phyloP scores from a whole-genome alignment of 1,140 invertebrate species.

The Hylaeus anthracinus region DNA sequence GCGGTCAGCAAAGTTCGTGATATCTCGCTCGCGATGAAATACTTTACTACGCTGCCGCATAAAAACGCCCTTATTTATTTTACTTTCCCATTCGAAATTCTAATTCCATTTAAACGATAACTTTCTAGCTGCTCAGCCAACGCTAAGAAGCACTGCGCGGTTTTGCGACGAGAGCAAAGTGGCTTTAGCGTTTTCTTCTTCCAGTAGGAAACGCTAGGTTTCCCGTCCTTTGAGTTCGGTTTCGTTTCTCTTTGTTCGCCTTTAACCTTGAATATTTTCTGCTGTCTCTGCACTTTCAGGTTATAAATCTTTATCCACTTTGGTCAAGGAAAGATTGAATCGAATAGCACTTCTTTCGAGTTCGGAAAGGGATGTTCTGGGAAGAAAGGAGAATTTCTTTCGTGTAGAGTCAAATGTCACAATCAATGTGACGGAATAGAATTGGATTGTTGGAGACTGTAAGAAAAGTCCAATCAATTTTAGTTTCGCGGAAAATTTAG shows the following conservation, averaged over 20 bases:
- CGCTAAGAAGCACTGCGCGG: conserved; percentile 11
- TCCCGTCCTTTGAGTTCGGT: not conserved
- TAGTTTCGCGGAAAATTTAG: too few relatives aligned
- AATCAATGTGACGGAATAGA: too few relatives aligned
- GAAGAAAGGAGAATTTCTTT: not conserved
- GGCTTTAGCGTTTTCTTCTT: conserved; percentile 4
- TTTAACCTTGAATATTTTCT: conserved; percentile 8
- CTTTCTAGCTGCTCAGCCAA: not conserved
- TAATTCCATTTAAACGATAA: conserved; percentile 58
- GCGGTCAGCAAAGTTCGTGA: conserved; percentile 27
- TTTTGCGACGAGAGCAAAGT: not conserved
- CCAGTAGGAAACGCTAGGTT: not conserved
- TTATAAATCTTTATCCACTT: not conserved
- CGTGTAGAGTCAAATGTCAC: too few relatives aligned
- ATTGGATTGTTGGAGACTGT: too few relatives aligned
- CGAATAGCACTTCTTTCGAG: not conserved
- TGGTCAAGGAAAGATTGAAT: not conserved
- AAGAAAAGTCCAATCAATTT: too few relatives aligned
- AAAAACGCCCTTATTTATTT: conserved; percentile 55
- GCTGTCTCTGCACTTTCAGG: not conserved
- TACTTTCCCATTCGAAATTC: conserved; percentile 54
- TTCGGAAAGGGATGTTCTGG: not conserved
- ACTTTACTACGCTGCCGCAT: conserved; percentile 32
- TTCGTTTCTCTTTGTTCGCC: not conserved
- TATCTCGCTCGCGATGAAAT: conserved; percentile 35